These are phyloP conservation scores for Polypterus bichir DNA, from an alignment of 2,113 vertebrate genomes.

Conservation along the genomic window DNA sequence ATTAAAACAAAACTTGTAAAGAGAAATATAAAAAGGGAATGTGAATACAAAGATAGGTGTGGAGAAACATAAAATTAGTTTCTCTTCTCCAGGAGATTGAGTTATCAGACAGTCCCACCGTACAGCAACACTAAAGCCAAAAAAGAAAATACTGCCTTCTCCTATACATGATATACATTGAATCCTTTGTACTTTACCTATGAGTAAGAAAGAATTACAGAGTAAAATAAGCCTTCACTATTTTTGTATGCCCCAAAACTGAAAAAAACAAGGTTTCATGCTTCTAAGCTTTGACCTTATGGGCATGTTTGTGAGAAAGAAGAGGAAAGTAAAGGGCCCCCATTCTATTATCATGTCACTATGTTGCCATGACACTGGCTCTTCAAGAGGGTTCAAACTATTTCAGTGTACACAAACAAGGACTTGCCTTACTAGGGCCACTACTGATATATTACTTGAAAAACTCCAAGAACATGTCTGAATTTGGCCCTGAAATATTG, in stretches of 20 bases:
- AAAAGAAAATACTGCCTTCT: constrained; percentile 21
- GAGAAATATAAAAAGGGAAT: too few species aligned
- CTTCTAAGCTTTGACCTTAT: constrained; percentile 26
- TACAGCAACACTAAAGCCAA: too few species aligned
- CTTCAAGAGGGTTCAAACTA: constrained; percentile 58
- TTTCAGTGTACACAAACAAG: constrained; percentile 52
- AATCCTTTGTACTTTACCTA: constrained; percentile 28
- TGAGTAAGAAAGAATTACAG: constrained; percentile 16
- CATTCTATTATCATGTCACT: constrained; percentile 73
- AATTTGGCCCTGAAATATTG: too few species aligned
- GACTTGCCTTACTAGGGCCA: constrained; percentile 17
- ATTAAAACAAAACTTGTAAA: too few species aligned
- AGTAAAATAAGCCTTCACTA: constrained; percentile 25
- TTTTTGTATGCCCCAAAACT: constrained; percentile 34
- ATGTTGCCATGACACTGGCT: constrained; percentile 66
- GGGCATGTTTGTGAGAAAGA: constrained; percentile 40
- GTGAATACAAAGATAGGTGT: too few species aligned
- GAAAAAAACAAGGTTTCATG: constrained; percentile 24
- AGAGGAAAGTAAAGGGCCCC: constrained; percentile 41
- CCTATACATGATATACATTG: constrained; percentile 24
- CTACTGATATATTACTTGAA: constrained; percentile 6
- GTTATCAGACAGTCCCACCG: too few species aligned
- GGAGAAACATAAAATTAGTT: too few species aligned
- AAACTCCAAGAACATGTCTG: too few species aligned
- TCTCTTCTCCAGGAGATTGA: too few species aligned